These are phyloP conservation scores for Poicephalus gulielmi DNA, from an alignment of 2,113 vertebrate genomes.

Conservation along the genomic window DNA sequence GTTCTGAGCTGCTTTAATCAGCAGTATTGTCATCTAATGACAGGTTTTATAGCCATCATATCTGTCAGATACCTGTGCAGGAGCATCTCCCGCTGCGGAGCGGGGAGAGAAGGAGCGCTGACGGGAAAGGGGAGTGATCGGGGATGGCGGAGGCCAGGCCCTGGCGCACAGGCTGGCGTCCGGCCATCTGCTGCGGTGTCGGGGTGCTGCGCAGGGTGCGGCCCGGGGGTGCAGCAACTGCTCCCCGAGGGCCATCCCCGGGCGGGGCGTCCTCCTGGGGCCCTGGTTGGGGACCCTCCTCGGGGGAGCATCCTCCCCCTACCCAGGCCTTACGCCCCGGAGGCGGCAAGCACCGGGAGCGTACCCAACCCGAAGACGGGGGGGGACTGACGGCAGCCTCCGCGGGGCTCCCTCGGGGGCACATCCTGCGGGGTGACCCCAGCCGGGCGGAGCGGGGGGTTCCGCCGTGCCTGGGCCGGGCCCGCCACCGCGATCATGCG, in stretches of 20 bases:
- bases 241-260: not conserved
- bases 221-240: not conserved
- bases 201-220: not conserved
- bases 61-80: not conserved
- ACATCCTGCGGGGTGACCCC: not conserved
- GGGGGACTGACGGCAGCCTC: not conserved
- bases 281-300: not conserved
- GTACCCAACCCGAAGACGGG: not conserved
- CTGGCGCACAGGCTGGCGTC: not conserved
- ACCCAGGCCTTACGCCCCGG: not conserved
- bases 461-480: not conserved
- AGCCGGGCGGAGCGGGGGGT: not conserved
- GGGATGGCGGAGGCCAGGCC: not conserved
- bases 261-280: not conserved
- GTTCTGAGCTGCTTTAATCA: not conserved
- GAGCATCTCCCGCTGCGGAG: not conserved
- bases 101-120: accelerated
- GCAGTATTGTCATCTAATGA: accelerated
- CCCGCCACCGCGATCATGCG: not conserved
- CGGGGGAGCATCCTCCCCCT: not conserved
- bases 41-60: not conserved
- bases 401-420: not conserved
- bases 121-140: not conserved
- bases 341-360: accelerated
- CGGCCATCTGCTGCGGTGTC: constrained; percentile 2